A percentile compares a stretch with the other conserved stretches of the same genome.
Conservation (phyloP, 2,888 invertebrate genomes). For the Tromatobia lineatoria region DNA sequence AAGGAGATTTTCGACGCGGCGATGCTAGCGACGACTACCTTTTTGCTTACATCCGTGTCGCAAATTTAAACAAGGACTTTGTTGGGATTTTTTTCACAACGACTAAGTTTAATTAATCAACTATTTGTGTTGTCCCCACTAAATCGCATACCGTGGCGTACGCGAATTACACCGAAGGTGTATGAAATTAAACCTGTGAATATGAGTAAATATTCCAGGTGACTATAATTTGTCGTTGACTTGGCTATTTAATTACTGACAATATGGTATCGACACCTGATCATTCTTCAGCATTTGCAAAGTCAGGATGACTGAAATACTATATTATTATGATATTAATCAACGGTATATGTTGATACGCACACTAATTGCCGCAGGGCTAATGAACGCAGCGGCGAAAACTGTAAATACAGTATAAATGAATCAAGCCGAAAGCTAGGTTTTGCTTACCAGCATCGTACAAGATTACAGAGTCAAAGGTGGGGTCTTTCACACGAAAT, state of each 20-base stretch:
- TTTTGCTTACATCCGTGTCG: slow-evolving; percentile 39
- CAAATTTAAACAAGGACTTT: slow-evolving; percentile 50
- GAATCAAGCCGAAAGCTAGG: slow-evolving; percentile 7
- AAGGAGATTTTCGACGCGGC: slow-evolving; percentile 73
- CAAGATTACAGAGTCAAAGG: slow-evolving; percentile 40
- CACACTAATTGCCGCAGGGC: slow-evolving; percentile 27
- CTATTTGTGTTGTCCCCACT: slow-evolving; percentile 24
- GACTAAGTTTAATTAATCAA: slow-evolving; percentile 53
- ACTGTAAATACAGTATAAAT: slow-evolving; percentile 44
- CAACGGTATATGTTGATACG: slow-evolving; percentile 9
- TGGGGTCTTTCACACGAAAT: background rate
- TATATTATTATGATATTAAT: slow-evolving; percentile 35
- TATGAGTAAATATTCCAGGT: slow-evolving; percentile 19
- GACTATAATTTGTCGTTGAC: slow-evolving; percentile 36
- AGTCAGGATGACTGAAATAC: slow-evolving; percentile 57
- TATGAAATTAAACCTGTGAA: slow-evolving; percentile 11
- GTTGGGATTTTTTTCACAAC: slow-evolving; percentile 37
- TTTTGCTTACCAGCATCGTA: slow-evolving; percentile 36
- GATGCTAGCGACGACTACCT: slow-evolving; percentile 79
- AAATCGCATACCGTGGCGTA: slow-evolving; percentile 16
- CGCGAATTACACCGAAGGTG: slow-evolving; percentile 11
- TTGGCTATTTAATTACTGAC: slow-evolving; percentile 48
- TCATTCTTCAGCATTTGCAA: slow-evolving; percentile 52
- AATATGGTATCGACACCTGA: slow-evolving; percentile 33
- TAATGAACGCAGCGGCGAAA: slow-evolving; percentile 1